Evolutionary conservation across 2,797 vertebrate species (phyloP).

Genomic region (Chelidonichthys spinosus): DNA sequence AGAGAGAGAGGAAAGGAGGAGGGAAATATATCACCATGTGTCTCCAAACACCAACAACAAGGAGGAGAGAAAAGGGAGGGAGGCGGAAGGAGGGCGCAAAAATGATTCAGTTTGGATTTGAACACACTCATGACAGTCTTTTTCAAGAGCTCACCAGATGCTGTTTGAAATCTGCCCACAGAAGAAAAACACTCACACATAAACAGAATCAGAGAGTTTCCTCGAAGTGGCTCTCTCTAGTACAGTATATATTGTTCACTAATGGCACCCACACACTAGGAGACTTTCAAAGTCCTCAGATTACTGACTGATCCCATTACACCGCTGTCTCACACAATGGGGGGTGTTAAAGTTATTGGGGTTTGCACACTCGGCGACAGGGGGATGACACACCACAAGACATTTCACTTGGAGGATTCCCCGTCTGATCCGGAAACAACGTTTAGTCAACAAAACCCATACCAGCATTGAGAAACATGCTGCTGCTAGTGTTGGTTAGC

Average conservation of each 20-base stretch:
- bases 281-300: background rate
- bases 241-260: conserved; percentile 54
- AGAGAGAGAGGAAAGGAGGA: conserved; percentile 39
- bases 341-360: background rate
- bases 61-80: conserved; percentile 60
- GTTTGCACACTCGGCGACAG: background rate
- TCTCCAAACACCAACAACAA: conserved; percentile 77
- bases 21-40: conserved; percentile 75
- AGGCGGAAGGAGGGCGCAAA: conserved; percentile 59
- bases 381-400: background rate
- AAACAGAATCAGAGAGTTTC: conserved; percentile 63
- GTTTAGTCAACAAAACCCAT: background rate
- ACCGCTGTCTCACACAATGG: background rate
- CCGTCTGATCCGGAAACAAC: background rate
- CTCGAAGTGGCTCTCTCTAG: conserved; percentile 58
- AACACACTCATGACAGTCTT: conserved; percentile 75
- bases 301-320: background rate
- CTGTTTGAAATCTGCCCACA: conserved; percentile 86
- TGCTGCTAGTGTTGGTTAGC: background rate
- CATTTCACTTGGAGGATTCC: background rate
- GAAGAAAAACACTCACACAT: conserved; percentile 73
- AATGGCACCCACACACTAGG: background rate
- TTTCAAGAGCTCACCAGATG: conserved; percentile 86
- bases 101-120: conserved; percentile 82
- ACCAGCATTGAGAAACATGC: background rate